Conservation (phyloP, 2,888 invertebrate species). For the Aelia acuminata region DNA sequence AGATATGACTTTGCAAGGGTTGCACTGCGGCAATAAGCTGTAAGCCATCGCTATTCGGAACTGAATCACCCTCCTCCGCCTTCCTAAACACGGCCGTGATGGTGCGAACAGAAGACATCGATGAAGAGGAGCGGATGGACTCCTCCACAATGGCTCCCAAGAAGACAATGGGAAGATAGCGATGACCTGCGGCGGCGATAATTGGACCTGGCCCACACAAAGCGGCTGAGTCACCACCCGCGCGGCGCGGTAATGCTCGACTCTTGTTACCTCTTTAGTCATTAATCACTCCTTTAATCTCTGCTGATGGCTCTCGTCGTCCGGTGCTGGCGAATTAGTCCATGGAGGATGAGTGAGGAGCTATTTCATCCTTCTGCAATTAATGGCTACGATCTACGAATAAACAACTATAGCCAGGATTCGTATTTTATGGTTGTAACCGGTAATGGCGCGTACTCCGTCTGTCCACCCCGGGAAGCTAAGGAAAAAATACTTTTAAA, state of each 20-base stretch:
- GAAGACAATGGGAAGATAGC: conserved; percentile 38
- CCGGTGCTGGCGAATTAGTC: neutral
- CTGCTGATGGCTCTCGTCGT: conserved; percentile 26
- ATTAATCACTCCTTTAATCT: conserved; percentile 29
- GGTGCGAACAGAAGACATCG: neutral
- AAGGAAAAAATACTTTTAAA: too few relatives aligned
- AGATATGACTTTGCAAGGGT: too few relatives aligned
- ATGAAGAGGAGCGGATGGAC: neutral
- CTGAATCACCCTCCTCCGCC: neutral
- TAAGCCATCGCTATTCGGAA: neutral
- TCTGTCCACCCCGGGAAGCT: too few relatives aligned
- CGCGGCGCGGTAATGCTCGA: conserved; percentile 32
- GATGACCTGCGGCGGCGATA: conserved; percentile 13
- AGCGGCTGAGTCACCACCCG: conserved; percentile 19
- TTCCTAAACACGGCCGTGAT: neutral
- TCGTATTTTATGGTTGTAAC: neutral
- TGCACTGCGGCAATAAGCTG: too few relatives aligned
- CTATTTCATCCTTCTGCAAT: neutral
- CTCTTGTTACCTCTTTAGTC: conserved; percentile 42
- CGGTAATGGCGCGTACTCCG: too few relatives aligned
- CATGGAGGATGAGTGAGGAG: neutral
- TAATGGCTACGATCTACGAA: neutral
- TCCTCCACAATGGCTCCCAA: neutral
- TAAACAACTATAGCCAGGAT: neutral
- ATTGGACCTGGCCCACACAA: conserved; percentile 9